These are phyloP conservation scores for Ephydatia muelleri DNA, from an alignment of 37 sponge, comb jelly and placozoan species.

Conservation along the genomic window DNA sequence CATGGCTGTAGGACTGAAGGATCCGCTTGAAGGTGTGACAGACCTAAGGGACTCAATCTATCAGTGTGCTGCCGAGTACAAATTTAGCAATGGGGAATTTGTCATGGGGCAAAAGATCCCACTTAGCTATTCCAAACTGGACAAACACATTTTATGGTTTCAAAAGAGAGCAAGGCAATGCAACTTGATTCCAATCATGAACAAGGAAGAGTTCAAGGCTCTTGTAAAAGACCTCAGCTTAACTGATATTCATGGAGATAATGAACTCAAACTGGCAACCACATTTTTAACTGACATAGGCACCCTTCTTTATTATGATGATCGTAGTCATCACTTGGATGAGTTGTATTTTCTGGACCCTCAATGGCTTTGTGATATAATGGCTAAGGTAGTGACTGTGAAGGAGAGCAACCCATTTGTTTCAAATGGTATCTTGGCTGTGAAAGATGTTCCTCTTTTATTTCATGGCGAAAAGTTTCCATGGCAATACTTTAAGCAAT, in stretches of 20 bases:
- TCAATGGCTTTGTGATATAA: constrained; percentile 92
- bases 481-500: constrained; percentile 72
- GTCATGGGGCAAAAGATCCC: constrained; percentile 88
- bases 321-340: constrained; percentile 72
- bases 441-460: constrained; percentile 55
- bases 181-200: constrained; percentile 69
- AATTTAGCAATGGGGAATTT: constrained; percentile 28
- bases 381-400: constrained; percentile 82
- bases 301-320: constrained; percentile 86
- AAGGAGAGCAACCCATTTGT: constrained; percentile 82
- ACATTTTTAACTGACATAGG: constrained; percentile 81
- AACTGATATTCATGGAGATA: constrained; percentile 72
- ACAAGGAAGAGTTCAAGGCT: constrained; percentile 62
- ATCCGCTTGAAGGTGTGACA: constrained; percentile 57
- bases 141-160: constrained; percentile 55
- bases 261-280: constrained; percentile 79
- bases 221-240: constrained; percentile 63
- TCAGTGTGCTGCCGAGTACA: constrained; percentile 69
- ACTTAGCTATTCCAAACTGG: constrained; percentile 81
- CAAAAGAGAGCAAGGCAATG: constrained; percentile 60
- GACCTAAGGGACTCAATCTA: constrained; percentile 82
- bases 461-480: constrained; percentile 77
- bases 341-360: constrained; percentile 90
- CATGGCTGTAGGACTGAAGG: constrained; percentile 61
- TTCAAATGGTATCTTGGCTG: constrained; percentile 66